These are phyloP conservation scores for Scaptodrosophila latifasciaeformis DNA, from an alignment of 2,888 invertebrate species.

Conservation along the genomic window DNA sequence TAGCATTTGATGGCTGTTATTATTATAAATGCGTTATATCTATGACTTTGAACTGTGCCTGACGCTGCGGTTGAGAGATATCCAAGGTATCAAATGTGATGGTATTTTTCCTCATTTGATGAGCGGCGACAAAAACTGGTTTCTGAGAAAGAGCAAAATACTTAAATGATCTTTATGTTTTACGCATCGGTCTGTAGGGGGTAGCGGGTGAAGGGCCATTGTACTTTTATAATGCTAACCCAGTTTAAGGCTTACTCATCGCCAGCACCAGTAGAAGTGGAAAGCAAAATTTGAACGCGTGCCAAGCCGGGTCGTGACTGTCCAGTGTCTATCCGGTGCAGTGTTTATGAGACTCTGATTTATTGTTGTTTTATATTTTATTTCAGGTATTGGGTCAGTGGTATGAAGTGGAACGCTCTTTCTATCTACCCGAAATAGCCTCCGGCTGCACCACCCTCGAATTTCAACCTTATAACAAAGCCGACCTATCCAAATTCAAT, in stretches of 20 bases:
- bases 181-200: conserved; percentile 25
- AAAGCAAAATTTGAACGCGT: conserved; percentile 7
- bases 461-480: conserved; percentile 75
- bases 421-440: conserved; percentile 83
- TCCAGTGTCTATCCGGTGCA: conserved; percentile 1
- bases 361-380: background rate
- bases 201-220: background rate
- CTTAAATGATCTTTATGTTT: conserved; percentile 45
- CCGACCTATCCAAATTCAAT: conserved; percentile 71
- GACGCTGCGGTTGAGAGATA: too few species aligned
- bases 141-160: conserved; percentile 23
- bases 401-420: conserved; percentile 86
- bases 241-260: conserved; percentile 46
- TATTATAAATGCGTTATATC: background rate
- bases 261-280: conserved; percentile 27
- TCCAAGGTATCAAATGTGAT: conserved; percentile 18
- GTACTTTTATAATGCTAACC: conserved; percentile 45
- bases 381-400: conserved; percentile 79
- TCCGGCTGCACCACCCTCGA: conserved; percentile 82
- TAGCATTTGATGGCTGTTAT: too few species aligned
- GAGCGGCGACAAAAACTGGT: conserved; percentile 15
- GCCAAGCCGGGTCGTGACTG: background rate
- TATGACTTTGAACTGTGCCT: conserved; percentile 27
- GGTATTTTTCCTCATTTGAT: conserved; percentile 34
- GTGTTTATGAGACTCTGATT: background rate